phyloP scores from a whole-genome alignment of 2,113 vertebrate genomes.

The Halcyon malimbica region DNA sequence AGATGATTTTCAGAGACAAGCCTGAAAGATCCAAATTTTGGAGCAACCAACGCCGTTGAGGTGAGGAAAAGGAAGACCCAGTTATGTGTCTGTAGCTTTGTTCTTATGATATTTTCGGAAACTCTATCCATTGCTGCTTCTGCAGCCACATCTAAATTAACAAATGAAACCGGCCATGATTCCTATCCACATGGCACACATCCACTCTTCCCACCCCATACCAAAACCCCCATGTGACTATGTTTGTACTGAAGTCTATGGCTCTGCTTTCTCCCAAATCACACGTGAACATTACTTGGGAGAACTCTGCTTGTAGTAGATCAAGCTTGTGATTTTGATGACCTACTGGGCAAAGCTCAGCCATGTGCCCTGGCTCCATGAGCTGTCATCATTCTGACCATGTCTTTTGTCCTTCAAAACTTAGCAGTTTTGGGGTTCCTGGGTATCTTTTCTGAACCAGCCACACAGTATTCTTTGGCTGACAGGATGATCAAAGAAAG shows the following conservation, averaged over 20 bases:
- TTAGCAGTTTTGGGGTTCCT: neutral
- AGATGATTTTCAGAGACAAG: neutral
- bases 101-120: neutral
- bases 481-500: neutral
- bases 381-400: neutral
- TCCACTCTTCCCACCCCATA: neutral
- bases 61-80: neutral
- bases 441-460: neutral
- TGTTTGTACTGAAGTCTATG: neutral
- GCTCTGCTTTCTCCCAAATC: neutral
- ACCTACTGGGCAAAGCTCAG: neutral
- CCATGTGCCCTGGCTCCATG: accelerated
- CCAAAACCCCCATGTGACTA: neutral
- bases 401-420: neutral
- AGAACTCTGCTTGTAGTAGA: neutral
- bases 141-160: neutral
- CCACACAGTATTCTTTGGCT: neutral
- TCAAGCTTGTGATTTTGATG: neutral
- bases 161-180: neutral
- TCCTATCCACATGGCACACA: accelerated
- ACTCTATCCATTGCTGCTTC: neutral
- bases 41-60: neutral
- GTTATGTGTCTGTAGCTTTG: accelerated
- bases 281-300: accelerated
- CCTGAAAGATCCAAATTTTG: neutral